Evolutionary conservation across 2,888 invertebrate genomes (phyloP).

Genomic region (Achlya flavicornis): DNA sequence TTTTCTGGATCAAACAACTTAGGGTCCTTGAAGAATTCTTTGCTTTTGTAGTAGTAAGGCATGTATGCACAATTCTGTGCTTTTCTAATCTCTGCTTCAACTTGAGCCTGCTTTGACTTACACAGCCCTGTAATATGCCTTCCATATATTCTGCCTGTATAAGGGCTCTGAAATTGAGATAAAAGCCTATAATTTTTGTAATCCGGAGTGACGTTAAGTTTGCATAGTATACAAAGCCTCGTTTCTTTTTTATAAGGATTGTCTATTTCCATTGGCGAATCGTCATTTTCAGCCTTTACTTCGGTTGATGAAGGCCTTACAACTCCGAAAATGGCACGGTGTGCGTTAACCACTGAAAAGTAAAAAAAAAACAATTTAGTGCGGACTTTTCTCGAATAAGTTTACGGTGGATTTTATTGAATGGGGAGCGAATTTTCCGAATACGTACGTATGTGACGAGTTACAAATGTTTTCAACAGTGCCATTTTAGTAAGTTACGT

Average conservation of each 20-base stretch:
- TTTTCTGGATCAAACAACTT: conserved; percentile 94
- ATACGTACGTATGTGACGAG: conserved; percentile 51
- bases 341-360: conserved; percentile 54
- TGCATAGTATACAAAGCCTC: conserved; percentile 91
- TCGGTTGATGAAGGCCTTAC: conserved; percentile 50
- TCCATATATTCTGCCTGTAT: conserved; percentile 96
- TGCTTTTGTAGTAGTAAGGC: conserved; percentile 92
- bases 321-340: conserved; percentile 41
- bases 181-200: conserved; percentile 96
- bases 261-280: conserved; percentile 84
- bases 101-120: conserved; percentile 88
- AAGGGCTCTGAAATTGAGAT: conserved; percentile 97
- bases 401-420: not conserved
- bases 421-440: conserved; percentile 9
- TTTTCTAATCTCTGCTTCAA: conserved; percentile 89
- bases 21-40: conserved; percentile 93
- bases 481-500: conserved; percentile 44
- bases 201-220: conserved; percentile 90
- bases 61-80: conserved; percentile 92
- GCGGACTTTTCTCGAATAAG: not conserved
- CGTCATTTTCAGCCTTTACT: conserved; percentile 40
- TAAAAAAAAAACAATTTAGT: conserved; percentile 13
- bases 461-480: conserved; percentile 50
- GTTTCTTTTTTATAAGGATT: conserved; percentile 93
- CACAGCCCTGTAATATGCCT: conserved; percentile 97